Base-by-base conservation (phyloP, 1,140 invertebrate species). In the Orius insidiosus region DNA sequence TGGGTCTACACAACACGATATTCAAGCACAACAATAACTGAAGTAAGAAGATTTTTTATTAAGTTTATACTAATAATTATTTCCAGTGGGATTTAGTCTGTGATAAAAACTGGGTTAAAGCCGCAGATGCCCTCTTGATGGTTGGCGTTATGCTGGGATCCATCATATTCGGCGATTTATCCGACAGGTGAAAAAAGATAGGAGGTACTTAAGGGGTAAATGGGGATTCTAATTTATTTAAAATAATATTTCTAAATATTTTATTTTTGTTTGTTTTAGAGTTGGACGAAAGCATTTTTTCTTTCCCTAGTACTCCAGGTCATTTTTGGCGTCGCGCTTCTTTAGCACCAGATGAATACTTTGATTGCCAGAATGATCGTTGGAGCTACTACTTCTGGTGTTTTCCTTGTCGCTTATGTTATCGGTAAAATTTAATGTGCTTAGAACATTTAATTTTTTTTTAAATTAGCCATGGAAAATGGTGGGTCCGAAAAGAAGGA, bases 21-120 rank as follows among this genome's bases (percentile, higher is more conserved):
- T 76, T 55, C 66, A 47, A 72, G 68, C 50, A 78, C 73, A 49
- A 70, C 73, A 11, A 68, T 74, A n/a, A 75, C 70, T 14, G 74
- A 80, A 59, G 74, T 76, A 63, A 59, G 44, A 47, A 15, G 9
- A n/a, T 36, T 36, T 36, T 36, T 36, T 36, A 13, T 36, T 36
- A 13, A 4, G n/a, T 4, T 36, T 36, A 4, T 36, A 4, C 9
- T 36, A 4, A 13, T 36, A 5, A 13, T 36, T 36, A 6, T 18
- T 70, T 68, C 46, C 57, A 85, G 79, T 89, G 78, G 70, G 58
- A 81, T 55, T 60, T 87, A 54, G 78, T 86, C 9, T 89, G 85
- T 60, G 69, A 74, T 14, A 66, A 63, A 39, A 66, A 68, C 14
- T 80, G 74, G 62, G 55, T 82, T 45, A 63, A 69, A 47, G 75